Evolutionary conservation across 2,113 vertebrate genomes (phyloP), one percentile per base, ranked within the genome.

Genomic region (Carettochelys insculpta): DNA sequence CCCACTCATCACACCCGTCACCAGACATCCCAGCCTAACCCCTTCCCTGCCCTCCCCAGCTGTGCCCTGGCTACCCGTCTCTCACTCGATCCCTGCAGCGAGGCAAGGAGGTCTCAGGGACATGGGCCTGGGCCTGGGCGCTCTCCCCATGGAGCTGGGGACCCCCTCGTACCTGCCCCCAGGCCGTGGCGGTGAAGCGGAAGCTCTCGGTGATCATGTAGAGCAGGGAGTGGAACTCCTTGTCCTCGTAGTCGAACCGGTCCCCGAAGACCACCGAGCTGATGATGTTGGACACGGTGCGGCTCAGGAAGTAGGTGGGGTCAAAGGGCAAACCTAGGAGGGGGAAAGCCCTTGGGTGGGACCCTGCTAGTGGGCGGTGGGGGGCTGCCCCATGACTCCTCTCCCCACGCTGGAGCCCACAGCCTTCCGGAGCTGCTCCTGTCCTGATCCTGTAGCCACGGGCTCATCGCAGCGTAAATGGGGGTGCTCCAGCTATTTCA

Each of bases 181-280:
- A 80, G 14, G 85, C 51, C 0, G 94, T 94, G 17, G 93, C 86
- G 5, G 93, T 81, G 78, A 97, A 92, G 43, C 54, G 71, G 53
- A 97, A 94, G 38, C 48, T 95, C 24, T 68, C 83, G 14, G 16
- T 38, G 22, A 97, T 89, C 92, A 96, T 95, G 2, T 25, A 1
- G 45, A 96, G n/a, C 58, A 97, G n/a, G 1, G 82, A 82, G 52
- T 95, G 88, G 87, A 97, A 97, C 48, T 95, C 75, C 56, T 94
- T 68, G 86, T 97, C 75, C 75, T 96, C 79, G 5, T 96, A 97
- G 38, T 96, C 95, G n/a, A 97, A 97, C 5, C 96, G 96, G 14
- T 95, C 89, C 34, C 96, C 96, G 25, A 97, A 97, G 34, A 97
- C 90, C 3, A 97, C 89, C 41, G 96, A 97, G 65, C 92, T 97